These are phyloP conservation scores for Limnephilus lunatus DNA, from an alignment of 2,888 invertebrate genomes.

Conservation along the genomic window DNA sequence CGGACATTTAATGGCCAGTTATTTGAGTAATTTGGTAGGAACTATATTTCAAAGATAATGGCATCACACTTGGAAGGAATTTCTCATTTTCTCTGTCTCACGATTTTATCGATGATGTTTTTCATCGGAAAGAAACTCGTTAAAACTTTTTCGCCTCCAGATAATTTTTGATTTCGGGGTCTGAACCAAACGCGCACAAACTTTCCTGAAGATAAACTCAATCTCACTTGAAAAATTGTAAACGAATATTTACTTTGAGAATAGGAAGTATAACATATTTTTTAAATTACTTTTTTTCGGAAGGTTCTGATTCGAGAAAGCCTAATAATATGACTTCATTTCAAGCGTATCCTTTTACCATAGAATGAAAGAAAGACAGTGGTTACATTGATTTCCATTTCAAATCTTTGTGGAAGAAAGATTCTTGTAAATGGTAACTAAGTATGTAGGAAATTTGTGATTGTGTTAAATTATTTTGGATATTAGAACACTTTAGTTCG, in stretches of 20 bases:
- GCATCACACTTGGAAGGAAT: slow-evolving; percentile 43
- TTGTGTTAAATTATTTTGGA: too few species aligned
- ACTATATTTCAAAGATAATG: slow-evolving; percentile 30
- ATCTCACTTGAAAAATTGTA: slow-evolving; percentile 47
- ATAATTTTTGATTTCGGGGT: slow-evolving; percentile 51
- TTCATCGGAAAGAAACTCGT: slow-evolving; percentile 57
- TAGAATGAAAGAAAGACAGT: too few species aligned
- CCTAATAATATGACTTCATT: not conserved
- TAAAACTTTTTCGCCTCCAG: slow-evolving; percentile 55
- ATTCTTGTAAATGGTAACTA: too few species aligned
- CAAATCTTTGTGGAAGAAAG: too few species aligned
- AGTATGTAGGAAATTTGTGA: too few species aligned
- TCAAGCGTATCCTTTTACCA: not conserved
- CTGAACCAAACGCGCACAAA: not conserved
- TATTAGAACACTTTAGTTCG: too few species aligned
- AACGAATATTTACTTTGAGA: slow-evolving; percentile 59
- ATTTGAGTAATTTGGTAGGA: not conserved
- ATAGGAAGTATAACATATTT: slow-evolving; percentile 59
- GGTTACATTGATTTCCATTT: too few species aligned
- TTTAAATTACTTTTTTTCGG: slow-evolving; percentile 65
- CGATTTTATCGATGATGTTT: slow-evolving; percentile 53
- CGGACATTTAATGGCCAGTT: not conserved
- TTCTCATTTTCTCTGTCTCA: slow-evolving; percentile 45
- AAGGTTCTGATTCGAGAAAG: not conserved
- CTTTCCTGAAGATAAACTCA: slow-evolving; percentile 42